Evolutionary conservation across 1,140 invertebrate genomes (phyloP).

Genomic region (Prorops nasuta): DNA sequence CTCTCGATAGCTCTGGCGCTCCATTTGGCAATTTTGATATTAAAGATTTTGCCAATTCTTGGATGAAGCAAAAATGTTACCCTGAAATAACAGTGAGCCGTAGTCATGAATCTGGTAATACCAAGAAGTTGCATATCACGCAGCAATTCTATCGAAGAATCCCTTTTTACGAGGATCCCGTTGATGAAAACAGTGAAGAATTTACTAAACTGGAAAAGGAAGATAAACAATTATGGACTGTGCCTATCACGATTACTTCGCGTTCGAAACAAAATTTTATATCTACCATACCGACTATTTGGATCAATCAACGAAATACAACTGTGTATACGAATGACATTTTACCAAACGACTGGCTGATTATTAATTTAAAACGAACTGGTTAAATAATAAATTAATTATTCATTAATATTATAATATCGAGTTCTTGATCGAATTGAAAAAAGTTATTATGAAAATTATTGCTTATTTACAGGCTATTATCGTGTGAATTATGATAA

Average conservation of each 20-base stretch:
- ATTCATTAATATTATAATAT: too few relatives aligned
- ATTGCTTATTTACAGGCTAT: slow-evolving; percentile 45
- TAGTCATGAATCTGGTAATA: slow-evolving; percentile 50
- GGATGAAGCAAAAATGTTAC: slow-evolving; percentile 69
- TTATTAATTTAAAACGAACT: neutral
- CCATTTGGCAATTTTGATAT: too few relatives aligned
- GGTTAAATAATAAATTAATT: too few relatives aligned
- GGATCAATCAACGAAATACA: neutral
- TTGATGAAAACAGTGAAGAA: neutral
- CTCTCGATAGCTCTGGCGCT: slow-evolving; percentile 29
- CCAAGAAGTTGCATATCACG: slow-evolving; percentile 51
- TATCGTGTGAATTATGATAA: slow-evolving; percentile 63
- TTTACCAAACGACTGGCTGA: neutral
- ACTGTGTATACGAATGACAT: neutral
- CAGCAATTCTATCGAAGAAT: too few relatives aligned
- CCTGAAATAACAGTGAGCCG: slow-evolving; percentile 63
- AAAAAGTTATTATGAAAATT: too few relatives aligned
- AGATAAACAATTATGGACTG: neutral
- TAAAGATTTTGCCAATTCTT: slow-evolving; percentile 63
- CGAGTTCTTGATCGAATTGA: too few relatives aligned
- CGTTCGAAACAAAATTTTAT: neutral
- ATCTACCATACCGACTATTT: neutral
- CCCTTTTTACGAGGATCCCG: too few relatives aligned
- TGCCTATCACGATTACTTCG: neutral
- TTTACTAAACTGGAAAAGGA: neutral